phyloP scores from a whole-genome alignment of 2,888 invertebrate species.

The Drosophila birchii region DNA sequence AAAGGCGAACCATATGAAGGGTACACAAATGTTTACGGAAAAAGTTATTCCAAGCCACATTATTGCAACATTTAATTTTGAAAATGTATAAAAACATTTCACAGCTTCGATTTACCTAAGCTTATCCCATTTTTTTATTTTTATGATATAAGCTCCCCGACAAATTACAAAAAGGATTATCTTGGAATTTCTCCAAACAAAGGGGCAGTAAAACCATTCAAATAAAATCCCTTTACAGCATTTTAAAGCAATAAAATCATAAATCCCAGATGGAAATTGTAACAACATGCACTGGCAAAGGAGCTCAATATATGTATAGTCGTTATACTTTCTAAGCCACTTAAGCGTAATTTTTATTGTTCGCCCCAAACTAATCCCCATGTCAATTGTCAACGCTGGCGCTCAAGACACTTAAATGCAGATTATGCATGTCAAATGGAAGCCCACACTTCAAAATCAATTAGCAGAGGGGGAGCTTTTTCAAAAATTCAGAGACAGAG shows the following conservation, averaged over 20 bases:
- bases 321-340: constrained; percentile 38
- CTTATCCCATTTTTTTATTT: not conserved
- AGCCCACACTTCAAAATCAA: constrained; percentile 54
- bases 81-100: not conserved
- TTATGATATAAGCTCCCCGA: not conserved
- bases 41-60: not conserved
- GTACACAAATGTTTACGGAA: not conserved
- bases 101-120: not conserved
- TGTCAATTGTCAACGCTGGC: constrained; percentile 33
- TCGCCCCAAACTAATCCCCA: constrained; percentile 20
- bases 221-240: constrained; percentile 15
- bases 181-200: not conserved
- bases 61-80: not conserved
- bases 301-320: constrained; percentile 30
- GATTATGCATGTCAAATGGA: constrained; percentile 45
- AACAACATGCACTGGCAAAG: constrained; percentile 9
- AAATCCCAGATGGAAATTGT: constrained; percentile 22
- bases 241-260: constrained; percentile 15
- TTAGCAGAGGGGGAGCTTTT: constrained; percentile 56
- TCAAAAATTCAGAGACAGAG: constrained; percentile 9
- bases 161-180: constrained; percentile 14
- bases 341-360: constrained; percentile 33
- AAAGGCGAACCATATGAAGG: constrained; percentile 5
- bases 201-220: not conserved
- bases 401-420: constrained; percentile 43